Evolutionary conservation across 2,888 invertebrate genomes (phyloP).

Genomic region (Agrochola lota): DNA sequence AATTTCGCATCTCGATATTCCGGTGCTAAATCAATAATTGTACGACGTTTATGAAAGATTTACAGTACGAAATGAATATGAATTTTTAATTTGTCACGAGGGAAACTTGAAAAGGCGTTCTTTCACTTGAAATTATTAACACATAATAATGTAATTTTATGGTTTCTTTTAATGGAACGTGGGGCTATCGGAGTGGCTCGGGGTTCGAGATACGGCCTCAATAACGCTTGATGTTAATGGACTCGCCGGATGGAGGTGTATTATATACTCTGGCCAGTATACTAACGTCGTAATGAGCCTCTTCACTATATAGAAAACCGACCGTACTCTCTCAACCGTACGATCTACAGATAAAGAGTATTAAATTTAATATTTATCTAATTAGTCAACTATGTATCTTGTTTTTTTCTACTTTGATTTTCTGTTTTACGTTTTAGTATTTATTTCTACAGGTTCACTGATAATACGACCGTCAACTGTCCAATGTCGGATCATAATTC

Average conservation of each 20-base stretch:
- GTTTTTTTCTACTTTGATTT: conserved; percentile 37
- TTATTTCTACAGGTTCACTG: conserved; percentile 28
- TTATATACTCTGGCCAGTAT: conserved; percentile 64
- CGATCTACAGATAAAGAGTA: conserved; percentile 58
- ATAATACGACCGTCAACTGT: conserved; percentile 52
- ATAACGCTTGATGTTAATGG: conserved; percentile 88
- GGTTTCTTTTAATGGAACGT: conserved; percentile 89
- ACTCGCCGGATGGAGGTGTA: conserved; percentile 76
- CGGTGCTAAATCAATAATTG: conserved; percentile 72
- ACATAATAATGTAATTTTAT: conserved; percentile 90
- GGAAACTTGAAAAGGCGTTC: conserved; percentile 76
- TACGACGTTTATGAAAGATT: conserved; percentile 75
- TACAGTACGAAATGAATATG: conserved; percentile 74
- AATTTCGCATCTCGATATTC: conserved; percentile 73
- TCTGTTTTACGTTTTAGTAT: conserved; percentile 19
- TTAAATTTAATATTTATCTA: conserved; percentile 64
- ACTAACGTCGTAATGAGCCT: conserved; percentile 56
- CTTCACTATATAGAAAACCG: conserved; percentile 48
- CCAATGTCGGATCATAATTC: background rate
- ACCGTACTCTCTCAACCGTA: conserved; percentile 37
- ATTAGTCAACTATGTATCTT: conserved; percentile 48
- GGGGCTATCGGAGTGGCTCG: conserved; percentile 83
- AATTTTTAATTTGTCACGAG: conserved; percentile 83
- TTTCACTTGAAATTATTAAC: conserved; percentile 89
- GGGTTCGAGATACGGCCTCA: conserved; percentile 83